phyloP scores from a whole-genome alignment of 2,113 vertebrate genomes.

The Emydocephalus ijimae region DNA sequence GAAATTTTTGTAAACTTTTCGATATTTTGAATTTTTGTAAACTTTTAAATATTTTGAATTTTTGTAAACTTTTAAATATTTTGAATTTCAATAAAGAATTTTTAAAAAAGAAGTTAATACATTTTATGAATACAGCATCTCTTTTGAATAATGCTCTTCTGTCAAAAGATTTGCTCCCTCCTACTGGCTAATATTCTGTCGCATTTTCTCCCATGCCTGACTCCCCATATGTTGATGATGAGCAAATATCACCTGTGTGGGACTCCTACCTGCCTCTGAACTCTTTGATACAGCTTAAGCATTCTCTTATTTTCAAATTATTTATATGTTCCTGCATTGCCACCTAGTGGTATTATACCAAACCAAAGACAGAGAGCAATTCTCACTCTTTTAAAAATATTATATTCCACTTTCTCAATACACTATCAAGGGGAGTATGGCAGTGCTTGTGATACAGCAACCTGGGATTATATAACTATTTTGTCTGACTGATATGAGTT shows the following conservation, averaged over 20 bases:
- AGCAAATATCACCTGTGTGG: not conserved
- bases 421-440: not conserved
- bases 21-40: too few relatives aligned
- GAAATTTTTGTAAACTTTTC: too few relatives aligned
- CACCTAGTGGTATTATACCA: conserved; percentile 38
- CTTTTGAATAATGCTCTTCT: not conserved
- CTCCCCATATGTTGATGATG: not conserved
- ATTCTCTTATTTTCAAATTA: not conserved
- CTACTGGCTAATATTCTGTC: not conserved
- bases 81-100: too few relatives aligned
- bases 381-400: not conserved
- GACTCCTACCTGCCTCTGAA: not conserved
- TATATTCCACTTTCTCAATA: not conserved
- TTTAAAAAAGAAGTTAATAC: too few relatives aligned
- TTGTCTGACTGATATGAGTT: not conserved
- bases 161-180: not conserved
- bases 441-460: not conserved
- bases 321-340: conserved; percentile 46
- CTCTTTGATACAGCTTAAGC: not conserved
- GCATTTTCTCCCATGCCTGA: not conserved
- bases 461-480: not conserved
- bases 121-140: not conserved
- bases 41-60: too few relatives aligned
- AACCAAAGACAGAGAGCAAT: not conserved
- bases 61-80: too few relatives aligned